These are phyloP conservation scores for Timandra comae DNA, from an alignment of 2,888 invertebrate genomes.

Conservation along the genomic window DNA sequence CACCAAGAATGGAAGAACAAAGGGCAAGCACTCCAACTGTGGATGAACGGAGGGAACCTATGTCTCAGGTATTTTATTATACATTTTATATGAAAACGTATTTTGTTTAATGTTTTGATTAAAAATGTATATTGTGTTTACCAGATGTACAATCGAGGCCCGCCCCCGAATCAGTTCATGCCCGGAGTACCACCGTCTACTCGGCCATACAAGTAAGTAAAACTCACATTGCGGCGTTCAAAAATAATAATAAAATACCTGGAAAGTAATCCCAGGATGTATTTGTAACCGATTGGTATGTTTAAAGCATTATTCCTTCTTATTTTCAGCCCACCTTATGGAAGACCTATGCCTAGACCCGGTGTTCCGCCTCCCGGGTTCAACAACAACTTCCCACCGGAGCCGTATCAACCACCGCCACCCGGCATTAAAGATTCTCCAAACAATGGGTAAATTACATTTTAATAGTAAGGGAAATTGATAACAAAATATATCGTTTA, in stretches of 20 bases:
- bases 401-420: constrained; percentile 75
- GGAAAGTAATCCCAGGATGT: constrained; percentile 13
- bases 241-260: background rate
- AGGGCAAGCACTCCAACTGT: constrained; percentile 84
- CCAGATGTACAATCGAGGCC: constrained; percentile 44
- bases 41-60: constrained; percentile 73
- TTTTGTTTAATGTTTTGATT: background rate
- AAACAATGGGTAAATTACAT: constrained; percentile 59
- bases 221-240: background rate
- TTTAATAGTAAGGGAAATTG: no score
- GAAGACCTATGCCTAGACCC: no score
- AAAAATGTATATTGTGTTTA: constrained; percentile 11
- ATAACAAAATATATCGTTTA: no score
- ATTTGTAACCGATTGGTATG: no score
- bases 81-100: background rate
- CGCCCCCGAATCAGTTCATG: constrained; percentile 35
- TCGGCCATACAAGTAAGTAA: constrained; percentile 35
- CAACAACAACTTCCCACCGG: constrained; percentile 46
- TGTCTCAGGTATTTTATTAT: constrained; percentile 46
- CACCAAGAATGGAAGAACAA: constrained; percentile 74
- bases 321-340: no score
- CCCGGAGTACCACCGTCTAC: constrained; percentile 41
- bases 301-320: no score
- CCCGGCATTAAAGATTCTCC: constrained; percentile 77
- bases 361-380: no score